Evolutionary conservation across 1,140 invertebrate genomes (phyloP), one percentile per base, ranked within the genome.

Genomic region (Cydia amplana): DNA sequence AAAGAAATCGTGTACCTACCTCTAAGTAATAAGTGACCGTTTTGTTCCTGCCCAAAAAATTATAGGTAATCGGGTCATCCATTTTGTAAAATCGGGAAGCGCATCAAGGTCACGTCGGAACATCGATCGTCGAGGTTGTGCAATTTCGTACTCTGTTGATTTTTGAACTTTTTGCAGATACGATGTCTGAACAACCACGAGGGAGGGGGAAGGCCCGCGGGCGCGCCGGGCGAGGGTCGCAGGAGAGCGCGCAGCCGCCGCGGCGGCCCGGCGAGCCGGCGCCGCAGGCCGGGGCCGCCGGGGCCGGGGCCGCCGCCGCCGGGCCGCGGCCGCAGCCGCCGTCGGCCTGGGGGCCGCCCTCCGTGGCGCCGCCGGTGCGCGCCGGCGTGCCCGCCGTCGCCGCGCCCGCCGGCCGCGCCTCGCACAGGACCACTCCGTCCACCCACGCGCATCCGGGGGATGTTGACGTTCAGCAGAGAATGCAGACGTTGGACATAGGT

Each of bases 371-470:
- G 0, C 83, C 87, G 1, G 85, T 88, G 1, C 78, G 91, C 14
- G 88, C 90, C 6, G 88, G 86, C 0, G 82, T 84, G 10, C 88
- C 89, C 0, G 74, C 84, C 5, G 85, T 83, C 4, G 72, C 83
- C 1, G 80, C 75, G 1, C 76, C 81, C 64, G 84, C 78, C 6
- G 88, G 91, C 1, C 78, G 88, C 6, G 91, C 89, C 4, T 86
- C 85, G 0, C 85, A 91, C 73, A 81, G 91, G 6, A 77, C 82
- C 4, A 87, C 85, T 1, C 78, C 86, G 0, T 74, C 85, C 0
- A 83, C 84, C 10, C 87, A 84, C 70, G 87, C 88, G 16, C 91
- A 91, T 75, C 88, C 90, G 10, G 90, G 89, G n/a, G 87, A 92
- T 82, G 82, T 90, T 6, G 86, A 90, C 72, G 81, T 92, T 4